These are phyloP conservation scores for Caenorhabditis afra DNA, from an alignment of 2,888 invertebrate genomes.

Conservation along the genomic window DNA sequence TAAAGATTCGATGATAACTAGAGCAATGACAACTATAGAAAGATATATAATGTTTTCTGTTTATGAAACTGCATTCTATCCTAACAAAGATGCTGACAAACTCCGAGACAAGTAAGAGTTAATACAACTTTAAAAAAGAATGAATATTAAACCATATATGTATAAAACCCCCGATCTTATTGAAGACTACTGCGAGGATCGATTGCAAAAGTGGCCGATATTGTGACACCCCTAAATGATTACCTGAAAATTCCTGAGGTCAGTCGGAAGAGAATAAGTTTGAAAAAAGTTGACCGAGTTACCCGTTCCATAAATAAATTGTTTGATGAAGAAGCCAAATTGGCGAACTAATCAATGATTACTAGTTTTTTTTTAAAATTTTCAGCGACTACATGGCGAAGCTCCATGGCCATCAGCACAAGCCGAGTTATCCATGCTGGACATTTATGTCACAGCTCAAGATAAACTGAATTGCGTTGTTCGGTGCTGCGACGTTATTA, in stretches of 20 bases:
- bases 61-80: constrained; percentile 94
- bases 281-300: too few relatives aligned
- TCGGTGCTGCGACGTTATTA: constrained; percentile 90
- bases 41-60: constrained; percentile 90
- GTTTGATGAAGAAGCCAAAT: too few relatives aligned
- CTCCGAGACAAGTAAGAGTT: constrained; percentile 89
- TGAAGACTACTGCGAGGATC: constrained; percentile 38
- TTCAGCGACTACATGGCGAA: constrained; percentile 85
- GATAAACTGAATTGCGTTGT: constrained; percentile 68
- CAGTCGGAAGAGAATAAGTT: background rate
- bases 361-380: background rate
- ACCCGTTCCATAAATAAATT: too few relatives aligned
- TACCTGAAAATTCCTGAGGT: constrained; percentile 48
- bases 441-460: constrained; percentile 86
- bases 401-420: constrained; percentile 97
- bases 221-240: constrained; percentile 17
- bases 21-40: constrained; percentile 90
- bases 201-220: constrained; percentile 27
- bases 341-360: too few relatives aligned
- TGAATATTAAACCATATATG: background rate
- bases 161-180: too few relatives aligned
- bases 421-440: constrained; percentile 89
- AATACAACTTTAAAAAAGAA: background rate
- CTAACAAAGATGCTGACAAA: constrained; percentile 96
- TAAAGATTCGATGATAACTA: constrained; percentile 75